Evolutionary conservation across 2,888 invertebrate genomes (phyloP), one percentile per base, ranked within the genome.

Genomic region (Eilema depressum): DNA sequence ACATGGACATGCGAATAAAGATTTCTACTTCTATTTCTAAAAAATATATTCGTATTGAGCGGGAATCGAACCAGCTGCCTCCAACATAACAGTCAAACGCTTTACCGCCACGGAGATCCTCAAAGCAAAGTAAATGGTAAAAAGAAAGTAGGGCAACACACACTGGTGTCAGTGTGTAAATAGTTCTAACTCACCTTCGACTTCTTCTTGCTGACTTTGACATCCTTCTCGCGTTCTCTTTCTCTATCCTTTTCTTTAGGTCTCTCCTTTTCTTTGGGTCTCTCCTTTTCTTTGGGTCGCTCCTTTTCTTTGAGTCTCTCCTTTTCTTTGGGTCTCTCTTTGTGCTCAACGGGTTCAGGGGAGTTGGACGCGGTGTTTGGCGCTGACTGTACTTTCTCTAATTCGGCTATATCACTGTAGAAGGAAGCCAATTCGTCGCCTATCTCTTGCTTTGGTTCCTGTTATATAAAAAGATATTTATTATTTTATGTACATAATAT

Each of bases 331-430:
- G 75, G 75, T 66, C 65, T 76, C 1, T 83, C 68, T 12, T 70
- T 71, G 59, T 63, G 66, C 64, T 63, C 41, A 60, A 41, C 68
- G 47, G 83, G 85, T 28, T 84, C 86, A 3, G 86, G 87, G 2
- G 88, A 83, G 73, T 75, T 62, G 73, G 81, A 25, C 2, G 83
- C 77, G 3, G 81, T 78, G 69, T 69, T 82, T 14, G 81, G 86
- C 0, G 80, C 76, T 0, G 84, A 79, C 0, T 84, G 71, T n/a
- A 59, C 28, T 61, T 93, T 93, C 78, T 96, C 96, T 2, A 96
- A 75, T 63, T 94, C 92, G 0, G 96, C 96, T 33, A 96, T 89
- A 73, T 96, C 96, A 76, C 91, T 96, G 90, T 96, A 96, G 89
- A 96, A 96, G 0, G 95, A 96, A 28, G 92, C 88, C 0, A 96